Evolutionary conservation across 2,113 vertebrate genomes (phyloP).

Genomic region (Paedocypris sp.): DNA sequence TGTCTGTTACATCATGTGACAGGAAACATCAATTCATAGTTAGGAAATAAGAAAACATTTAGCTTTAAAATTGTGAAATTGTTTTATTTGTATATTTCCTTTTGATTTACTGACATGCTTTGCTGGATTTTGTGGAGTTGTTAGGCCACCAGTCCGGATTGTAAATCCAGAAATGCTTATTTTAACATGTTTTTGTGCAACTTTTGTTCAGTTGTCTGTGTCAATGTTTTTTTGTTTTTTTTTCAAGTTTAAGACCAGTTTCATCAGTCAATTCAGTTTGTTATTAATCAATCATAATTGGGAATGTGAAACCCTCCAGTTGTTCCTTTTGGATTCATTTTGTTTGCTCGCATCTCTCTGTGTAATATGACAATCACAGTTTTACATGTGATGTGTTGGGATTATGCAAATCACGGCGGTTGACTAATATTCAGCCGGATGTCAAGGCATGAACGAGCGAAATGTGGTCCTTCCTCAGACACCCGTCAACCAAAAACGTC

Average conservation of each 20-base stretch:
- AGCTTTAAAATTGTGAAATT: too few relatives aligned
- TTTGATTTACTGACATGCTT: too few relatives aligned
- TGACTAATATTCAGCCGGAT: background rate
- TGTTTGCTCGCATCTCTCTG: background rate
- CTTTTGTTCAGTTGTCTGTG: background rate
- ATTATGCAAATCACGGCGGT: background rate
- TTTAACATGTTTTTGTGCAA: too few relatives aligned
- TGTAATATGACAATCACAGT: slow-evolving; percentile 28
- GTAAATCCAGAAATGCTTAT: too few relatives aligned
- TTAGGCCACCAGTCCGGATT: too few relatives aligned
- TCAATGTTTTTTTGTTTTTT: background rate
- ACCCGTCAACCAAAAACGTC: slow-evolving; percentile 28
- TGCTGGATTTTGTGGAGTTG: too few relatives aligned
- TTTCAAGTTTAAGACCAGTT: background rate
- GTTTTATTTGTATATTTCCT: too few relatives aligned
- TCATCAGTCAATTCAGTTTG: background rate
- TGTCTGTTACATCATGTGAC: background rate
- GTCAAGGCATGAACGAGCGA: slow-evolving; percentile 14
- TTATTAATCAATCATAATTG: background rate
- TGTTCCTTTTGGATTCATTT: background rate
- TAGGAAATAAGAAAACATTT: too few relatives aligned
- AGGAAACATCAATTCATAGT: background rate
- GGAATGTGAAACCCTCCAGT: background rate
- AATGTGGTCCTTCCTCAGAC: slow-evolving; percentile 9
- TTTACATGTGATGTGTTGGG: slow-evolving; percentile 11